Conservation (phyloP, 64 coral and sea anemone species). For the Catalaphyllia jardinei region DNA sequence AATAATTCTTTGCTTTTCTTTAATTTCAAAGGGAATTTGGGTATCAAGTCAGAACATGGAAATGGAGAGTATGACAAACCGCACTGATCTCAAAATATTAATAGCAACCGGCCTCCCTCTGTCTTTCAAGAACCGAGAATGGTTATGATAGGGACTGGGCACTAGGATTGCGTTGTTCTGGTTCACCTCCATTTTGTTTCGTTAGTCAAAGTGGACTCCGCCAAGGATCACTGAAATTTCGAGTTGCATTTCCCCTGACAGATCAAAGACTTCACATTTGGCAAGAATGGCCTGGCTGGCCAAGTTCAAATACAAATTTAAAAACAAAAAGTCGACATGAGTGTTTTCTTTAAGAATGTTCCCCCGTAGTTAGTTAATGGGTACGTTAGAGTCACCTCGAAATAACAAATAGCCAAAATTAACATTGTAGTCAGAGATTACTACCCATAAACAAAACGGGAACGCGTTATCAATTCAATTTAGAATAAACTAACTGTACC, state of each 20-base stretch:
- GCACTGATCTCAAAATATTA: background rate
- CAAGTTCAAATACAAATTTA: background rate
- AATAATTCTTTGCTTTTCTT: no score
- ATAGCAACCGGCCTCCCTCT: no score
- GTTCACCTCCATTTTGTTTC: conserved; percentile 64
- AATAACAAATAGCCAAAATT: background rate
- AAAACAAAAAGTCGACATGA: background rate
- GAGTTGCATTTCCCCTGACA: background rate
- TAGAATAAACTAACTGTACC: background rate
- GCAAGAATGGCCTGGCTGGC: background rate
- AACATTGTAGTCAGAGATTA: background rate
- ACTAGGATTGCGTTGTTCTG: conserved; percentile 3
- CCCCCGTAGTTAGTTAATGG: background rate
- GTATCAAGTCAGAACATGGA: no score
- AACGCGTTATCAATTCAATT: background rate
- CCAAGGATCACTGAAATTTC: background rate
- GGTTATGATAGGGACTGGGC: conserved; percentile 28
- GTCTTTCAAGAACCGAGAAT: background rate
- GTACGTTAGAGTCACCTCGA: background rate
- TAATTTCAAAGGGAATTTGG: no score
- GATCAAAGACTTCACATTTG: background rate
- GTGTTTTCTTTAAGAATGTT: background rate
- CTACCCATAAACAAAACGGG: background rate
- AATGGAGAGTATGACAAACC: no score
- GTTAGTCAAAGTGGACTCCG: background rate